Conservation (phyloP, 2,888 invertebrate species). For the Catocala nupta region DNA sequence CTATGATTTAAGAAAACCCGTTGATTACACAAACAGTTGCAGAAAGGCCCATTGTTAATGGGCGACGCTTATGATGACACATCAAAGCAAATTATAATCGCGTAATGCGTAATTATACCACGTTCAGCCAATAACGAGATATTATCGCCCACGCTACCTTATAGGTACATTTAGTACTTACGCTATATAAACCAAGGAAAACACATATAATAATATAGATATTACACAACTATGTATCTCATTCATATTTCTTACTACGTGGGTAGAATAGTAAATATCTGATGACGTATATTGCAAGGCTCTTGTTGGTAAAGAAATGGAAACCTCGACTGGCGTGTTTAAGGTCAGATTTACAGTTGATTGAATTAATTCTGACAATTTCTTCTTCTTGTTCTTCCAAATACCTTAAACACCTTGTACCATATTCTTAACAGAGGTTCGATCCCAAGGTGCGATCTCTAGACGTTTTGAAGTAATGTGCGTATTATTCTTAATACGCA, state of each 20-base stretch:
- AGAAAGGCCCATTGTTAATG: constrained; percentile 4
- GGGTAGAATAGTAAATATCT: constrained; percentile 2
- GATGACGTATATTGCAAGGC: not conserved
- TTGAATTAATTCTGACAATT: too few relatives aligned
- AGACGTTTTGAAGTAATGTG: too few relatives aligned
- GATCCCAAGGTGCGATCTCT: too few relatives aligned
- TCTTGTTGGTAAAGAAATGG: too few relatives aligned
- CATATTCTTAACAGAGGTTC: too few relatives aligned
- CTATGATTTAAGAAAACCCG: too few relatives aligned
- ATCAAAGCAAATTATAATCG: constrained; percentile 4
- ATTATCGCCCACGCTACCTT: constrained; percentile 3
- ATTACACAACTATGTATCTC: constrained; percentile 1
- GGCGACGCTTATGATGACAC: not conserved
- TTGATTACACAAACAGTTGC: not conserved
- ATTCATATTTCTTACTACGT: constrained; percentile 4
- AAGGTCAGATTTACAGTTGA: too few relatives aligned
- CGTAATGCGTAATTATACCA: constrained; percentile 5
- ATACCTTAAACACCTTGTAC: too few relatives aligned
- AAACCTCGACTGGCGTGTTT: too few relatives aligned
- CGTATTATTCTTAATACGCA: too few relatives aligned
- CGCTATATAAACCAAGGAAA: not conserved
- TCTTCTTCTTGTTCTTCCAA: too few relatives aligned
- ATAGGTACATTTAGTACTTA: constrained; percentile 1
- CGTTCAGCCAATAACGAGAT: constrained; percentile 3
- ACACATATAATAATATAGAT: constrained; percentile 2